phyloP scores from a whole-genome alignment of 2,888 invertebrate genomes.

The Nephrotoma flavescens region DNA sequence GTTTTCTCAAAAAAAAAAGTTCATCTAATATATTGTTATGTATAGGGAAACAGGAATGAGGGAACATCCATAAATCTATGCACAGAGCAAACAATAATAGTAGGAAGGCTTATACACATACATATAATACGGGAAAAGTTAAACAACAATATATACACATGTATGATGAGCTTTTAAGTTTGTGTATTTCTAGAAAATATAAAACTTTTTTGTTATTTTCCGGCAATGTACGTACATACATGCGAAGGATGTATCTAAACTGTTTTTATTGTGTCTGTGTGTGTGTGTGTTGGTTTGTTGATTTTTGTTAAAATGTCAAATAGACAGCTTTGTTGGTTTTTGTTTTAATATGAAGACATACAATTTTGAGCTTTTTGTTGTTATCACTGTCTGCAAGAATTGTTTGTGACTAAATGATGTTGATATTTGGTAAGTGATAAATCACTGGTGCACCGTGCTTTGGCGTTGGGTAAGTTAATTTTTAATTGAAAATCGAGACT shows the following conservation, averaged over 20 bases:
- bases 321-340: too few relatives aligned
- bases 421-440: too few relatives aligned
- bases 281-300: too few relatives aligned
- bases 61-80: background rate
- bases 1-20: background rate
- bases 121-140: background rate
- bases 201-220: background rate
- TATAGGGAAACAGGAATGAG: background rate
- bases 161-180: background rate
- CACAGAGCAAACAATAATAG: background rate
- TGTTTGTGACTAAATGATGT: too few relatives aligned
- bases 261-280: background rate
- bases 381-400: too few relatives aligned
- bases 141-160: background rate
- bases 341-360: too few relatives aligned
- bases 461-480: too few relatives aligned
- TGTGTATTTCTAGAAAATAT: background rate
- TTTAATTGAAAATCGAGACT: too few relatives aligned
- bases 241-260: background rate
- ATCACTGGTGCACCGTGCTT: too few relatives aligned
- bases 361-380: too few relatives aligned
- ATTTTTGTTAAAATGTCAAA: too few relatives aligned
- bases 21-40: background rate
- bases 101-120: background rate
- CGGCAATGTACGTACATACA: background rate